phyloP scores from a whole-genome alignment of 1,140 invertebrate species.

The Trichoplusia ni region DNA sequence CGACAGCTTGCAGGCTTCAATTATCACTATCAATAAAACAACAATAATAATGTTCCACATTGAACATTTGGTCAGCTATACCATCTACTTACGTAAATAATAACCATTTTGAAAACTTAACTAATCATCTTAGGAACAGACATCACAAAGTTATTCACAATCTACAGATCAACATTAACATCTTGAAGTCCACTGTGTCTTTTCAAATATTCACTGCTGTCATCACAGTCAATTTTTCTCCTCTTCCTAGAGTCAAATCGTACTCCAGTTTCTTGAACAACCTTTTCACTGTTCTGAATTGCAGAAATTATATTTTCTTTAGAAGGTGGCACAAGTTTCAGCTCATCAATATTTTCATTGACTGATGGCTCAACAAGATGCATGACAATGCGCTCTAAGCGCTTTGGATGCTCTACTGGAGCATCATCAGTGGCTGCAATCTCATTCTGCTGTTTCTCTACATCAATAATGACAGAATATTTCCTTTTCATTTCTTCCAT shows the following conservation, averaged over 20 bases:
- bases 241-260: slow-evolving; percentile 72
- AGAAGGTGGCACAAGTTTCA: slow-evolving; percentile 70
- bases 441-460: slow-evolving; percentile 62
- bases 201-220: slow-evolving; percentile 62
- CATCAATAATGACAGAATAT: slow-evolving; percentile 86
- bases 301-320: slow-evolving; percentile 74
- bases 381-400: slow-evolving; percentile 86
- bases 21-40: too few relatives aligned
- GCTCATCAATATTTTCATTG: slow-evolving; percentile 62
- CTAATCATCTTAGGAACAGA: slow-evolving; percentile 40
- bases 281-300: slow-evolving; percentile 74
- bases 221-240: slow-evolving; percentile 60
- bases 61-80: too few relatives aligned
- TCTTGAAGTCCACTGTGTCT: slow-evolving; percentile 51
- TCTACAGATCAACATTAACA: slow-evolving; percentile 33
- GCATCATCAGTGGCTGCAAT: slow-evolving; percentile 67
- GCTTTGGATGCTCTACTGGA: slow-evolving; percentile 85
- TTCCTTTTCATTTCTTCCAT: slow-evolving; percentile 89
- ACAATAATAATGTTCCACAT: too few relatives aligned
- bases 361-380: slow-evolving; percentile 85
- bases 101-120: slow-evolving; percentile 22
- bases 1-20: too few relatives aligned
- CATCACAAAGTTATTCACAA: slow-evolving; percentile 36
- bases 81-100: slow-evolving; percentile 10
- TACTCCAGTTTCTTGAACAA: slow-evolving; percentile 70